A percentile compares a stretch with the other conserved stretches of the same genome.
Conservation (phyloP, 2,113 vertebrate species). For the Himantopus leucocephalus region DNA sequence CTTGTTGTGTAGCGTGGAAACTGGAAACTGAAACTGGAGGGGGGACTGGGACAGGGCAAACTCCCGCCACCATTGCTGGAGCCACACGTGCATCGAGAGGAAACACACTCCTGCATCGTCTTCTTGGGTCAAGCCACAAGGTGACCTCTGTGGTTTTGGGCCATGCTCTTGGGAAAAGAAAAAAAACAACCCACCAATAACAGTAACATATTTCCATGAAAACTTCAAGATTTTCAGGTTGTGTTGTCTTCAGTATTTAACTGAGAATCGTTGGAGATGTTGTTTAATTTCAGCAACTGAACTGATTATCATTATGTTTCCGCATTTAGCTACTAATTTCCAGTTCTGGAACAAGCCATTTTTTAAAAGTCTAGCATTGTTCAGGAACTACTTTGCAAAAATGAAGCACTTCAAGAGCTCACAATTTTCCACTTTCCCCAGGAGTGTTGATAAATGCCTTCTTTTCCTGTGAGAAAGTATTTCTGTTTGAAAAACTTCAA, state of each 20-base stretch:
- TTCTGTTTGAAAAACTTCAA: slow-evolving; percentile 1
- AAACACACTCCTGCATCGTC: accelerated
- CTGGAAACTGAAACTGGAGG: background rate
- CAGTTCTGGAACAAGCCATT: background rate
- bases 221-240: background rate
- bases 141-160: background rate
- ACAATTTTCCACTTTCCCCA: background rate
- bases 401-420: background rate
- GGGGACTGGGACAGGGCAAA: background rate
- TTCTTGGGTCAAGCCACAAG: background rate
- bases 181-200: background rate
- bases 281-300: background rate
- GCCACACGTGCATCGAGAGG: background rate
- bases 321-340: background rate
- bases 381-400: background rate
- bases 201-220: background rate
- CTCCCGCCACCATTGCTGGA: background rate
- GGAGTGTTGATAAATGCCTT: background rate
- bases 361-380: background rate
- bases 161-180: background rate
- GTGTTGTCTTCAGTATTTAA: background rate
- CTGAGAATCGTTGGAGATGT: background rate
- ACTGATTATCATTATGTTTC: background rate
- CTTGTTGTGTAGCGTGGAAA: background rate
- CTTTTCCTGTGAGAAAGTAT: background rate